Evolutionary conservation across 2,113 vertebrate species (phyloP), one percentile per base, ranked within the genome.

Genomic region (Forbesichthys agassizii): DNA sequence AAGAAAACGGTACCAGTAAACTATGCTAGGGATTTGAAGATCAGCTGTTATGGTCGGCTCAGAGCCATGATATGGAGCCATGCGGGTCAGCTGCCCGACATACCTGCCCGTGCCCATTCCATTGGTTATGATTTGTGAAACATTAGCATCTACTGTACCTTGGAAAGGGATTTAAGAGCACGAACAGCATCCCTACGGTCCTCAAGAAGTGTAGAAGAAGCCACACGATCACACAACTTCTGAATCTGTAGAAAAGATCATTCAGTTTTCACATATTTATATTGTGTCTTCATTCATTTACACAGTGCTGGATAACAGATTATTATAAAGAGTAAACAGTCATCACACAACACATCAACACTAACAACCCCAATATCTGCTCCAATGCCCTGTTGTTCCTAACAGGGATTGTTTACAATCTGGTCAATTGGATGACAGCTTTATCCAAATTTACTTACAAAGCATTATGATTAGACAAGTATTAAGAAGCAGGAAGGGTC

Each of bases 101-200:
- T 1, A 27, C 27, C 27, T 27, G 27, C 2, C 27, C 27, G 16
- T 16, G 16, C 16, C 16, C 16, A 54, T 54, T 54, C 13, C 13
- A 13, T 54, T 54, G n/a, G 8, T 54, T 16, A 13, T 54, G 11
- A 12, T 20, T 5, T 12, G 20, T 58, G 14, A 56, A 27, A 27
- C 27, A 27, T 27, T 9, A 20, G 54, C n/a, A 12, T 11, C 1
- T 20, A 47, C 20, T 11, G 11, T 76, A 93, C 93, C 93, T 94
- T 94, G 7, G 98, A 99, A 4, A 99, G 85, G 0, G 98, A 96
- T 52, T 99, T 99, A 0, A 99, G 95, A 0, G 97, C 97, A 4
- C 98, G 94, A 0, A 99, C 98, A 1, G 98, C 98, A 88, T 99
- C 96, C 80, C 98, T 91, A 8, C 98, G 93, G 70, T 99, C 98